These are phyloP conservation scores for Cepaea nemoralis DNA, from an alignment of 1,140 invertebrate genomes.

Conservation along the genomic window DNA sequence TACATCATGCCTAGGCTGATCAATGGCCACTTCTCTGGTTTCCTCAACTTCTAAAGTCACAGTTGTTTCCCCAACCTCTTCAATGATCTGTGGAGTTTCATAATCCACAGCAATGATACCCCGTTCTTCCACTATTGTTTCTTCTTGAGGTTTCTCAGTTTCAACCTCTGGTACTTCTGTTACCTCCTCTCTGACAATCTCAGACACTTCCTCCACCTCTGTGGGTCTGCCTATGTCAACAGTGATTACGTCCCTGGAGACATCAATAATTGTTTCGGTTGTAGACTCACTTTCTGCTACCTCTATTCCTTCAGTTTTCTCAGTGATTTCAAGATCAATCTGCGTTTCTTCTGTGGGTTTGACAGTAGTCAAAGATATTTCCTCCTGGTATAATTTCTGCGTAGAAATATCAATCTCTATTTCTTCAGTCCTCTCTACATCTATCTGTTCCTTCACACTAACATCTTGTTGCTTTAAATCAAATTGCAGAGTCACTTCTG, in stretches of 20 bases:
- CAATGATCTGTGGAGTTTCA: slow-evolving; percentile 42
- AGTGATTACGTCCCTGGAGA: slow-evolving; percentile 44
- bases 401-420: slow-evolving; percentile 20
- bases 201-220: slow-evolving; percentile 41
- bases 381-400: slow-evolving; percentile 37
- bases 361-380: slow-evolving; percentile 38
- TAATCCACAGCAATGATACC: slow-evolving; percentile 43
- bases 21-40: slow-evolving; percentile 43
- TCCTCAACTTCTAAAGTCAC: slow-evolving; percentile 26
- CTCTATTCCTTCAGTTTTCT: slow-evolving; percentile 36
- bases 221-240: slow-evolving; percentile 42
- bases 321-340: slow-evolving; percentile 32
- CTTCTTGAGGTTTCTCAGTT: slow-evolving; percentile 39
- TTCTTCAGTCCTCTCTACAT: slow-evolving; percentile 35
- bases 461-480: slow-evolving; percentile 26
- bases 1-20: slow-evolving; percentile 44
- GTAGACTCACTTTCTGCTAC: slow-evolving; percentile 42
- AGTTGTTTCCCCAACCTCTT: slow-evolving; percentile 33
- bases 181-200: slow-evolving; percentile 17
- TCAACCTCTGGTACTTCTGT: slow-evolving; percentile 32
- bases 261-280: slow-evolving; percentile 39
- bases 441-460: slow-evolving; percentile 28
- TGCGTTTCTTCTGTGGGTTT: slow-evolving; percentile 40
- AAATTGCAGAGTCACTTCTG: slow-evolving; percentile 39
- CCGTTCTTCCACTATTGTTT: slow-evolving; percentile 43